Evolutionary conservation across 2,113 vertebrate species (phyloP).

Genomic region (Ia io): DNA sequence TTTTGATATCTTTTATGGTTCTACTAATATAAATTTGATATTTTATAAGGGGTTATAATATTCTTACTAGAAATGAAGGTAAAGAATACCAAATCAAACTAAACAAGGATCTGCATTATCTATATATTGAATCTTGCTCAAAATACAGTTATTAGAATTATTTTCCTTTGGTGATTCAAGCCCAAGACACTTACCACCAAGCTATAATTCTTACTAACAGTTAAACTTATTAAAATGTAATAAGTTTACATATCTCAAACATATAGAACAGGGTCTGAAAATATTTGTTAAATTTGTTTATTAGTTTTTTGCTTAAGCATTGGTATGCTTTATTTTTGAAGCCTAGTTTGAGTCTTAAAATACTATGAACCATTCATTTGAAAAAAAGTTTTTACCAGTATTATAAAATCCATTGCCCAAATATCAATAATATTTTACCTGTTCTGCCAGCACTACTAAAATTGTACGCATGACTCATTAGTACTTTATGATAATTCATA

Average conservation of each 20-base stretch:
- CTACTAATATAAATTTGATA: background rate
- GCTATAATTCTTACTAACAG: background rate
- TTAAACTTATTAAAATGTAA: background rate
- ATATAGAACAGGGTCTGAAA: background rate
- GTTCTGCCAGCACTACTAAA: background rate
- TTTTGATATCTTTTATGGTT: background rate
- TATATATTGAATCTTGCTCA: background rate
- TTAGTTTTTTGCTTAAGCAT: background rate
- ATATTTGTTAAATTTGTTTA: background rate
- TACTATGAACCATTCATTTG: background rate
- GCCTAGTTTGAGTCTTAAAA: background rate
- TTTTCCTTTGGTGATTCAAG: background rate
- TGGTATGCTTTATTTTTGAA: background rate
- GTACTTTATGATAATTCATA: background rate
- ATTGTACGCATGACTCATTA: background rate
- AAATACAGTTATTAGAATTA: background rate
- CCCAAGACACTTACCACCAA: background rate
- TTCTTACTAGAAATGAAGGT: background rate
- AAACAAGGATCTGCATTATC: background rate
- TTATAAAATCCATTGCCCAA: background rate
- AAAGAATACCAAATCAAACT: background rate
- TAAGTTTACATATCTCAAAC: background rate
- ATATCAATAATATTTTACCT: background rate
- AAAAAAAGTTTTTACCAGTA: background rate
- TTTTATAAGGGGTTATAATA: background rate